Evolutionary conservation across 2,888 invertebrate species (phyloP), one percentile per base, ranked within the genome.

Genomic region (Alcis repandata): DNA sequence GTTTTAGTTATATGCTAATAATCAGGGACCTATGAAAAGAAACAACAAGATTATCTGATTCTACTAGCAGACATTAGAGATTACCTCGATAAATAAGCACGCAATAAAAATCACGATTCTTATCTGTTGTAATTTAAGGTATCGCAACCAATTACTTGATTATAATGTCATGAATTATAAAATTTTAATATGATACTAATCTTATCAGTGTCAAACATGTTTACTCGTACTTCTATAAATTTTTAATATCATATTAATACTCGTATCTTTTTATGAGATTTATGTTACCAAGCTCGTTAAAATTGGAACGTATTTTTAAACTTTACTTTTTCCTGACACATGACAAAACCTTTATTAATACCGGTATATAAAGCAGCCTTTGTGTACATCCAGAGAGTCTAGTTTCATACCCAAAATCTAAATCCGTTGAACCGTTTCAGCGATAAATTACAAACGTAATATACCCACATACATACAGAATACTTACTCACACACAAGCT

Each of bases 21-120:
- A n/a, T n/a, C n/a, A n/a, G n/a, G n/a, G n/a, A n/a, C n/a, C n/a
- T n/a, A 13, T 15, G 27, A 32, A 32, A 10, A 1, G 32, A 2
- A 48, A 27, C 32, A 48, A 48, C 32, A 32, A 32, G 32, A 8
- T 15, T 33, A 17, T 32, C 48, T 27, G 27, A 2, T 27, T n/a
- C n/a, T 13, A 6, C 20, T 45, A 6, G n/a, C 15, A 9, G 15
- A 48, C 32, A 27, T 32, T 27, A 48, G 10, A 15, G 32, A 49
- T 32, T 32, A 49, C 10, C 9, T 49, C 10, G 17, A 17, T 11
- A n/a, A 22, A 22, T 13, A 22, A 22, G 22, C 22, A 22, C n/a
- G 32, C 1, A 49, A 32, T 9, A 49, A 49, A 32, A 49, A 49
- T 49, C 15, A 32, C 32, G 32, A 32, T 49, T 49, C 20, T 49